Percentiles rank a stretch among this genome's conserved stretches.
phyloP scores from a whole-genome alignment of 2,113 vertebrate genomes.

The Urocynchramus pylzowi region DNA sequence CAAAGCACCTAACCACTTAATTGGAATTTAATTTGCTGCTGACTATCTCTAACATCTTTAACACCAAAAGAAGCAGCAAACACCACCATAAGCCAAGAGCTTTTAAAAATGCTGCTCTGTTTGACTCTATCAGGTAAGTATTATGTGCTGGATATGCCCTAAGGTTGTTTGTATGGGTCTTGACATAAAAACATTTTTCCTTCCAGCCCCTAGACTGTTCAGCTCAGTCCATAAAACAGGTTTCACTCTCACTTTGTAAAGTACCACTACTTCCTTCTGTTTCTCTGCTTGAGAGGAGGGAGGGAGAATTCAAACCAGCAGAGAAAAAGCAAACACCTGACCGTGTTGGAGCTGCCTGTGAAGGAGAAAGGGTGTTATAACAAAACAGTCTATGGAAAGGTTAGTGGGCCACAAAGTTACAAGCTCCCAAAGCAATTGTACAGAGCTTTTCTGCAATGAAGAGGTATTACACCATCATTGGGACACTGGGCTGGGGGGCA shows the following conservation, averaged over 20 bases:
- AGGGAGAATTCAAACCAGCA: not conserved
- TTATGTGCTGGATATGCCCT: not conserved
- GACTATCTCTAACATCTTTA: not conserved
- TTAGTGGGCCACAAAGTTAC: not conserved
- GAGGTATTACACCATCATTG: not conserved
- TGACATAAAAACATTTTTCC: not conserved
- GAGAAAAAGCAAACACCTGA: not conserved
- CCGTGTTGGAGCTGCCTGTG: not conserved
- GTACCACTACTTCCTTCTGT: not conserved
- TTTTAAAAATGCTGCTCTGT: not conserved
- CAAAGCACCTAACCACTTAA: not conserved
- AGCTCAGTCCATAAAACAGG: not conserved
- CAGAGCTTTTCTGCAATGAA: not conserved
- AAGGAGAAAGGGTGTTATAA: not conserved
- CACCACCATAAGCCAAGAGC: fast-evolving
- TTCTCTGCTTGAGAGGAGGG: not conserved
- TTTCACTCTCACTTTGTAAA: not conserved
- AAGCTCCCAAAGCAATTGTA: not conserved
- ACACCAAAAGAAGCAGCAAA: not conserved
- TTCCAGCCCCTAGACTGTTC: not conserved
- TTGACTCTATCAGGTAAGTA: not conserved
- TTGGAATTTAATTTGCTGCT: not conserved
- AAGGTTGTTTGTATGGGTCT: not conserved
- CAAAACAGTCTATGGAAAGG: not conserved
- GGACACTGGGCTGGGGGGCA: not conserved